Conservation (phyloP, 1,140 invertebrate species). For the Dreissena rostriformis region DNA sequence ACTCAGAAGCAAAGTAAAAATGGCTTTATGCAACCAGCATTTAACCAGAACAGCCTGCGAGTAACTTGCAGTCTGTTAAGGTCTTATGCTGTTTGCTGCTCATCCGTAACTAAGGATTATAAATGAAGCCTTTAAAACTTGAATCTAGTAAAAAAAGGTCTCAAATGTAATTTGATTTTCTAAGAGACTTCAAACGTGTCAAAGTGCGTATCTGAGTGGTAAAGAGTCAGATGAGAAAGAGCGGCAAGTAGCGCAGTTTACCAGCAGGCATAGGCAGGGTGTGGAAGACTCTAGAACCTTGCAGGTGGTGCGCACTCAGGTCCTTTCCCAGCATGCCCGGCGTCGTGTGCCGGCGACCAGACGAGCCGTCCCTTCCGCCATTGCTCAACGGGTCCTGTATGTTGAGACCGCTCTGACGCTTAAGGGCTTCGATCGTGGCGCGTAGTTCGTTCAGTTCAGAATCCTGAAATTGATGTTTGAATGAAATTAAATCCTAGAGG, state of each 20-base stretch:
- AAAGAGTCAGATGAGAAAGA: constrained; percentile 39
- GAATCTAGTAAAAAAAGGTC: no score
- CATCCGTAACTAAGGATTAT: no score
- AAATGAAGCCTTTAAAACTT: no score
- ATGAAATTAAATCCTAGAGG: no score
- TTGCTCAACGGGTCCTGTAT: constrained; percentile 71
- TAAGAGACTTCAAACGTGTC: no score
- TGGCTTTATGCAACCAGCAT: no score
- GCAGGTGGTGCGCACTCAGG: constrained; percentile 59
- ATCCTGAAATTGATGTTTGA: constrained; percentile 85
- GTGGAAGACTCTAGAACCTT: constrained; percentile 62
- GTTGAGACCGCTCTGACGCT: constrained; percentile 89
- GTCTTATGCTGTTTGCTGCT: no score
- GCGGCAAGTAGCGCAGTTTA: constrained; percentile 44
- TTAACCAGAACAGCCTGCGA: no score
- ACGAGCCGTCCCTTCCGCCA: constrained; percentile 13
- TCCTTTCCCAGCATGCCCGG: constrained; percentile 74
- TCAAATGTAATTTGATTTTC: no score
- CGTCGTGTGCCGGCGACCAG: constrained; percentile 72
- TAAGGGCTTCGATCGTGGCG: constrained; percentile 93
- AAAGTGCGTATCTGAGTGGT: no score
- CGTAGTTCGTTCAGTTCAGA: constrained; percentile 94
- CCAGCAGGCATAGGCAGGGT: constrained; percentile 68
- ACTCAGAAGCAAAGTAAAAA: no score
- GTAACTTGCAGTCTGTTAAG: no score